phyloP scores from a whole-genome alignment of 2,113 vertebrate genomes.

The Apteryx owenii region DNA sequence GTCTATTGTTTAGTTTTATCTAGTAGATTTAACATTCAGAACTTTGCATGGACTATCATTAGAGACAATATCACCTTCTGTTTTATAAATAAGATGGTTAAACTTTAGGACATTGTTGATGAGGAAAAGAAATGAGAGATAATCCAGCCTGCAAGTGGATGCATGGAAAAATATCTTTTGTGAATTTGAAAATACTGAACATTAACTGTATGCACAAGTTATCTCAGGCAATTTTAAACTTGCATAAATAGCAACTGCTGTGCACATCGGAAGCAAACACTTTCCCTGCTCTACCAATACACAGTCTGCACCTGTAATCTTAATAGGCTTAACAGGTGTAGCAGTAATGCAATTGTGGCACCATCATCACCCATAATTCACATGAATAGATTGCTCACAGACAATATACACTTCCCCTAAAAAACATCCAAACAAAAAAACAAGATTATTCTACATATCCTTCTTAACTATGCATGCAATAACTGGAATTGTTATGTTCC shows the following conservation, averaged over 20 bases:
- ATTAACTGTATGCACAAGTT: neutral
- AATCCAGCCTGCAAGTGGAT: neutral
- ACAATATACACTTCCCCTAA: neutral
- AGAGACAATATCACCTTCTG: neutral
- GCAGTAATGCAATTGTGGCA: neutral
- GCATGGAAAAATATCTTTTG: neutral
- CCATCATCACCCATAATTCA: neutral
- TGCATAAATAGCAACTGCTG: neutral
- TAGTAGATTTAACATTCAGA: neutral
- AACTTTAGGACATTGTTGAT: neutral
- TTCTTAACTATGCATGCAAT: neutral
- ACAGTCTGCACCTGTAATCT: neutral
- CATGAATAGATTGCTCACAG: neutral
- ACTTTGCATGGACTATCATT: neutral
- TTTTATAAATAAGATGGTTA: neutral
- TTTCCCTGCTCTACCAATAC: neutral
- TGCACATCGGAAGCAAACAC: neutral
- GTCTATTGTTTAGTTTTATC: neutral
- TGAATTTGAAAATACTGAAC: neutral
- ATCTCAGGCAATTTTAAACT: neutral
- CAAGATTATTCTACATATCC: neutral
- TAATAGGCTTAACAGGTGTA: neutral
- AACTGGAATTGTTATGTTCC: neutral
- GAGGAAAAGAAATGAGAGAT: neutral
- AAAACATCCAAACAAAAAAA: accelerated